Evolutionary conservation across 2,113 vertebrate species (phyloP).

Genomic region (Natator depressus): DNA sequence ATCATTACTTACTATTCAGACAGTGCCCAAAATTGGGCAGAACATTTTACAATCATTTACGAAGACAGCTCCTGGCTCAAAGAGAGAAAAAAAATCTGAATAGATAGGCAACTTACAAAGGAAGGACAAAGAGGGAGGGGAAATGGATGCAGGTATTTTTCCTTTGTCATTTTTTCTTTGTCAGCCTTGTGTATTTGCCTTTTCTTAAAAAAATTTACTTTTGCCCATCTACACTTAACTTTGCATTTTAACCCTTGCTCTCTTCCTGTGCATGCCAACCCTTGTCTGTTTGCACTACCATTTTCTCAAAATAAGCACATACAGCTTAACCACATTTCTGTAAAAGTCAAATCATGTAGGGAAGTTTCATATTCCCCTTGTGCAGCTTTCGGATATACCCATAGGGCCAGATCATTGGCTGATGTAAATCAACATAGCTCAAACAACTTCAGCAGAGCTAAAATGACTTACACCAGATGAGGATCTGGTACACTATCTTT

Average conservation of each 20-base stretch:
- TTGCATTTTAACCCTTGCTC: constrained; percentile 1
- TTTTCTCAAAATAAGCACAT: constrained; percentile 14
- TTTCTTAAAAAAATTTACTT: not conserved
- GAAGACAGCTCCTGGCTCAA: not conserved
- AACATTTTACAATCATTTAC: constrained; percentile 12
- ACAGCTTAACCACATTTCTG: not conserved
- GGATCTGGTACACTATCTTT: not conserved
- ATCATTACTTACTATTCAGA: not conserved
- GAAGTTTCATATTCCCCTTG: not conserved
- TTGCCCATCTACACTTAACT: not conserved
- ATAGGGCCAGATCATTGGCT: accelerated
- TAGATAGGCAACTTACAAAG: not conserved
- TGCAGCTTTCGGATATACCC: accelerated
- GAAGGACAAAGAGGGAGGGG: not conserved
- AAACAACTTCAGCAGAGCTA: not conserved
- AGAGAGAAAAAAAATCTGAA: constrained; percentile 12
- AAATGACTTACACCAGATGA: not conserved
- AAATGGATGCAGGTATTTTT: not conserved
- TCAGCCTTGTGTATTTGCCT: not conserved
- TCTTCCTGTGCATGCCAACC: not conserved
- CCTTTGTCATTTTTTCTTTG: not conserved
- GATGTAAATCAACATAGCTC: accelerated
- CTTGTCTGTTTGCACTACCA: not conserved
- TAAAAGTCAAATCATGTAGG: not conserved
- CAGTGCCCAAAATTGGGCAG: not conserved